Base-by-base conservation (phyloP, 2,888 invertebrate genomes). In the Eurytoma californica region DNA sequence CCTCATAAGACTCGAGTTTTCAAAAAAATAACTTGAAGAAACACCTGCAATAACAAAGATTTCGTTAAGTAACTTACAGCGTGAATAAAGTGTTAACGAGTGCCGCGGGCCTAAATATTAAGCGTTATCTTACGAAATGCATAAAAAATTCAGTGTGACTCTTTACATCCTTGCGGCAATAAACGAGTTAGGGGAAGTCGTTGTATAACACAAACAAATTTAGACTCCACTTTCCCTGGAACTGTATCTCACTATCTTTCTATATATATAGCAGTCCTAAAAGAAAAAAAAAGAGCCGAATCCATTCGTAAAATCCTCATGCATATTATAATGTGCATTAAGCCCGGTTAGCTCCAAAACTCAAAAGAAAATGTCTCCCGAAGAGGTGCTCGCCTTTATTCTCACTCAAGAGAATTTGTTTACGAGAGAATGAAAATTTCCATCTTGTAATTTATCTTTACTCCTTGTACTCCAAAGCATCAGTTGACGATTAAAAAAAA, bases 141-240 rank as follows among this genome's bases (percentile, higher is more conserved):
- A 39, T 39, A 18, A 39, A 39, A n/a, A 18, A 63, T 63, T 16
- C 5, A 20, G 7, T 20, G 39, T 20, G 20, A 63, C 47, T 47
- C 63, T 47, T 63, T 67, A 75, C 58, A 75, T 24, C 55, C 61
- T 24, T 67, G 24, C 20, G 68, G 18, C 58, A n/a, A 74, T 58
- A 51, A 67, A 60, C 49, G 58, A 9, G 61, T 13, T 30, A 39
- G 28, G 47, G 57, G 72, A 78, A 68, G 68, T 24, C 63, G 70
- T 75, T 74, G 70, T 75, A 61, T 75, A 79, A 79, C 70, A 24
- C 60, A 79, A 79, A 79, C 70, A 75, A 75, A 79, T 79, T 74
- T 79, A 79, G 70, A 69, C 66, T 70, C 60, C 24, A 76, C 70
- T 74, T 74, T 79, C 74, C 74, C 66, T 75, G 70, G 74, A 79